Evolutionary conservation across 30 jellyfish, hydroid and myxozoan genomes (phyloP), one percentile per base, ranked within the genome.

Genomic region (Rhopilema esculentum): DNA sequence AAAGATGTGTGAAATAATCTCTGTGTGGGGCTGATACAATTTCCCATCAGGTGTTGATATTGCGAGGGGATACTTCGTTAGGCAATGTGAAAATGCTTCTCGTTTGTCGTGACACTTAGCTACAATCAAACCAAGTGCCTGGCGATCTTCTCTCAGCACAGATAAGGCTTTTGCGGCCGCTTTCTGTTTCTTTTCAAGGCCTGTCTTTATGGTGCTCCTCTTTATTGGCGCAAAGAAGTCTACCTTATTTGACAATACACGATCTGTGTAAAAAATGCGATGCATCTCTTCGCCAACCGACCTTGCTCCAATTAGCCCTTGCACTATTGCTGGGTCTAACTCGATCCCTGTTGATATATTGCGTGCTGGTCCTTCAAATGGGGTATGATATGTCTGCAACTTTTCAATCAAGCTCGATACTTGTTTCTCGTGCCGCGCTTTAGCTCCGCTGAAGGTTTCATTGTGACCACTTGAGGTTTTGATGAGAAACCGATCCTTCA

Each of bases 31-130:
- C 86, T 81, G 91, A 49, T 81, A 69, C 69, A 81, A 68, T 68
- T 81, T 81, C 49, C 83, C 57, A 50, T 81, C 92, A 22, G 85
- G 92, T 68, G 92, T 83, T 57, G 92, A 69, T 83, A 83, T 83
- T 66, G 92, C 77, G 67, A 69, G 92, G 57, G 82, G 90, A 83
- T 83, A 83, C 86, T 72, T 83, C 31, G 92, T 61, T 49, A 50
- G 92, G 79, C 92, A 69, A 83, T 83, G 92, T 26, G 79, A 72
- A 83, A 83, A 83, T 83, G 78, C 92, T 57, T 83, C 86, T 83
- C 92, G 85, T 63, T 83, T 83, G 77, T 83, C 77, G 85, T 72
- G 92, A 83, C 92, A 83, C 86, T 83, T 69, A 0, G 85, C 85
- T 51, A 83, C 92, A 83, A 72, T 69, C 70, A 68, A 40, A 49